Evolutionary conservation across 2,797 vertebrate genomes (phyloP).

Genomic region (Muscicapa striata): DNA sequence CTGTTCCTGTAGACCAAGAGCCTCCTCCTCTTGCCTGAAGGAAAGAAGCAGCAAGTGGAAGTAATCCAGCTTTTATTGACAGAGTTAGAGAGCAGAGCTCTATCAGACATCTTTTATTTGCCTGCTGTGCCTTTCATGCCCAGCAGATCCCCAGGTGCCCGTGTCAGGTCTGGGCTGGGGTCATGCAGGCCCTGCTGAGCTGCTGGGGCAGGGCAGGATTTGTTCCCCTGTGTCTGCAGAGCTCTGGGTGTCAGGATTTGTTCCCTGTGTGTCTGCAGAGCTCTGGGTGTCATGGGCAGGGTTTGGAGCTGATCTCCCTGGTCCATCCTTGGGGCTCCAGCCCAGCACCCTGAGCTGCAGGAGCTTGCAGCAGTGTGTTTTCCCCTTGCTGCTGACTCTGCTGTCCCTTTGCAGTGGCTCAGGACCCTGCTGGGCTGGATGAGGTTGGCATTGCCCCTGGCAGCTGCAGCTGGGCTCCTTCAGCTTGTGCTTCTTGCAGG

Average conservation of each 20-base stretch:
- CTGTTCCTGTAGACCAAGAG: background rate
- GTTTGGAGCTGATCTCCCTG: background rate
- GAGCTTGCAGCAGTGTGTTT: background rate
- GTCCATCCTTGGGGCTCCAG: background rate
- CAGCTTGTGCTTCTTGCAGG: background rate
- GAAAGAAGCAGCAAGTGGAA: background rate
- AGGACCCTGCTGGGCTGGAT: background rate
- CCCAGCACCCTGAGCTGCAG: background rate
- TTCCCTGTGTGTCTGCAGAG: too few relatives aligned
- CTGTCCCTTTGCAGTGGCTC: background rate
- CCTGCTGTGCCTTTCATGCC: background rate
- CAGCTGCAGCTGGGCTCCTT: background rate
- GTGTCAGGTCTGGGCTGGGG: background rate
- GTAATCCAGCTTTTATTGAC: background rate
- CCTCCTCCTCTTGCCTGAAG: background rate
- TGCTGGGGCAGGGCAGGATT: background rate
- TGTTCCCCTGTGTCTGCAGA: too few relatives aligned
- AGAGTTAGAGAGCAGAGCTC: background rate
- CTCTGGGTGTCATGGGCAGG: background rate
- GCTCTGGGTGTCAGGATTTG: too few relatives aligned
- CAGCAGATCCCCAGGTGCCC: rapidly evolving
- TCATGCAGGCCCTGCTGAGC: background rate
- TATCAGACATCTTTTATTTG: background rate
- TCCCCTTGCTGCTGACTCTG: background rate
- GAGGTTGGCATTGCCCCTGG: background rate